Percentiles rank a stretch among this genome's conserved stretches.
Evolutionary conservation across 2,797 vertebrate genomes (phyloP).

Genomic region (Prunella strophiata): DNA sequence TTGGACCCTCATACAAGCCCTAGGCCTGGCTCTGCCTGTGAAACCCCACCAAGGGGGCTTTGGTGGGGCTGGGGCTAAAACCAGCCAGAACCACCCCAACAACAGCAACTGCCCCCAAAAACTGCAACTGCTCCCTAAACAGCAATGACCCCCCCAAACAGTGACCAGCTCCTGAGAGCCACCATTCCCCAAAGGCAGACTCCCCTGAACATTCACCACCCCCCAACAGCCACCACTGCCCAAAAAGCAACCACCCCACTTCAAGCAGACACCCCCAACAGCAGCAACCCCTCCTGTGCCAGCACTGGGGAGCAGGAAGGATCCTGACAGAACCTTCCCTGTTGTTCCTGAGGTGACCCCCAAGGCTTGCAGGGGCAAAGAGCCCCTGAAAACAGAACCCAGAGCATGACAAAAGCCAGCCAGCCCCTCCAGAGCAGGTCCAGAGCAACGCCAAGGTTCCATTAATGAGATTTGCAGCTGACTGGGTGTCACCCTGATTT

Average conservation of each 20-base stretch:
- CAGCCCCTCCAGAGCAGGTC: background rate
- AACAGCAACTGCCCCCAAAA: background rate
- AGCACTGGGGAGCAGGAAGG: background rate
- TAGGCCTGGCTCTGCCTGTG: too few relatives aligned
- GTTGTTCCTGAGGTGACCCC: background rate
- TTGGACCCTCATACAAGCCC: background rate
- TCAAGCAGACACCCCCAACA: background rate
- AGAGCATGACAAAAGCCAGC: rapidly evolving
- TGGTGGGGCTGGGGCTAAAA: background rate
- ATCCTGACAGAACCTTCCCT: background rate
- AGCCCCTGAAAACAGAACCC: rapidly evolving
- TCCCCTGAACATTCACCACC: background rate
- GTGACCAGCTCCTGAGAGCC: background rate
- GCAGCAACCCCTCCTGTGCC: background rate
- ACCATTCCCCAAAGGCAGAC: background rate
- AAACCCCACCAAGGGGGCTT: background rate
- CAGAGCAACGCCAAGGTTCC: background rate
- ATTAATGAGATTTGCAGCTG: rapidly evolving
- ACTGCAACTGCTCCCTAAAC: background rate
- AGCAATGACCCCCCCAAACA: too few relatives aligned
- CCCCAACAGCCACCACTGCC: background rate
- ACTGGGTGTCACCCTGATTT: background rate
- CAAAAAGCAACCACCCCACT: background rate
- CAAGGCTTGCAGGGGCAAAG: too few relatives aligned
- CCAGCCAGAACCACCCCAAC: background rate